phyloP scores from a whole-genome alignment of 37 sponge, comb jelly and placozoan genomes.

The Oscarella lobularis region DNA sequence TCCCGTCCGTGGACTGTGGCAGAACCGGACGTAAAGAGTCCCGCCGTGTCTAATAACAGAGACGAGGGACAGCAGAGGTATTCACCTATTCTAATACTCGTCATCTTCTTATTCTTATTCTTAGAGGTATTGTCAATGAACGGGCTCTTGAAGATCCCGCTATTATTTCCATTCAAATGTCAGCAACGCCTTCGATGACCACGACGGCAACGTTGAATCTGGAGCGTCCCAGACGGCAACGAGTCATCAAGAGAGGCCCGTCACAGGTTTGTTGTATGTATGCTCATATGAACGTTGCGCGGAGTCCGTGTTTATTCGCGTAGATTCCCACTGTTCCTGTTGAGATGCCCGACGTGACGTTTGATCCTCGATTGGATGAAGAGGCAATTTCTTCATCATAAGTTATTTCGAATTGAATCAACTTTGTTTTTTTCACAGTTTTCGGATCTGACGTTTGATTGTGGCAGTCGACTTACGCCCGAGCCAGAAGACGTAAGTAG shows the following conservation, averaged over 20 bases:
- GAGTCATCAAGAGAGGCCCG: background rate
- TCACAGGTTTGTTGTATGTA: background rate
- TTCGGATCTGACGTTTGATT: no score
- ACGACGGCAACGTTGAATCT: background rate
- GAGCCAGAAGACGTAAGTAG: no score
- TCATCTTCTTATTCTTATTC: background rate
- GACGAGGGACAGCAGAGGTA: no score
- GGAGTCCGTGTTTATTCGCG: background rate
- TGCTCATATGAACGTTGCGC: background rate
- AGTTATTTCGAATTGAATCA: no score
- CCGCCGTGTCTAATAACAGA: no score
- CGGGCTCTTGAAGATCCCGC: background rate
- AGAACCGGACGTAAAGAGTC: conserved; percentile 70
- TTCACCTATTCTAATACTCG: background rate
- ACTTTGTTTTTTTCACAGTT: no score
- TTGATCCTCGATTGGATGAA: background rate
- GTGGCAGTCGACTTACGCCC: no score
- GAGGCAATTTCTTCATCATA: no score
- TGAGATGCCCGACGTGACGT: background rate
- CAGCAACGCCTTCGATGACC: no score
- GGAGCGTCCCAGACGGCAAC: background rate
- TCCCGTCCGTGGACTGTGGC: conserved; percentile 78
- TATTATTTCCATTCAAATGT: no score
- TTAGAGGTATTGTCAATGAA: background rate
- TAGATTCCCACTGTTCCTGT: background rate